phyloP scores from a whole-genome alignment of 1,140 invertebrate species.

The Riptortus pedestris region DNA sequence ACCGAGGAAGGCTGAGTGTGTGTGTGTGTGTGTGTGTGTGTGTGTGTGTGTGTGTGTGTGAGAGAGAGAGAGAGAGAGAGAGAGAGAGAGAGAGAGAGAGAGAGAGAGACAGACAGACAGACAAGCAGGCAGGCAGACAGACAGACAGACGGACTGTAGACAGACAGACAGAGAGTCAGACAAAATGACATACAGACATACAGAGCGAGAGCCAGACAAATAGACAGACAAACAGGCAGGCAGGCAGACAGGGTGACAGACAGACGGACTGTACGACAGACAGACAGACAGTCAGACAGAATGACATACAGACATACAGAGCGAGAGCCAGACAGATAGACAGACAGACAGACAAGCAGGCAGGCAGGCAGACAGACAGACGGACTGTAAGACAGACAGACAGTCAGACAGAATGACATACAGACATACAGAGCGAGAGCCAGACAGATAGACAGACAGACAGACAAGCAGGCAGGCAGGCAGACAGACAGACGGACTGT shows the following conservation, averaged over 20 bases:
- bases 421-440: constrained; percentile 10
- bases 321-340: not conserved
- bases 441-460: not conserved
- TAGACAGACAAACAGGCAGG: too few species aligned
- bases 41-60: constrained; percentile 18
- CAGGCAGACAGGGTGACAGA: too few species aligned
- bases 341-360: too few species aligned
- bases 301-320: too few species aligned
- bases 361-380: too few species aligned
- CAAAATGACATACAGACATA: not conserved
- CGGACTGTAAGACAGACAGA: constrained; percentile 24
- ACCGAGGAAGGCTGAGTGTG: not conserved
- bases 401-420: constrained; percentile 24
- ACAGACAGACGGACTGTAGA: not conserved
- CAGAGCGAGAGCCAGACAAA: too few species aligned
- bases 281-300: too few species aligned
- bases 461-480: too few species aligned
- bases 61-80: constrained; percentile 3
- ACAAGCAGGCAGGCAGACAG: too few species aligned
- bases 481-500: constrained; percentile 10
- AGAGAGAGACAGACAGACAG: constrained; percentile 20
- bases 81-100: constrained; percentile 27
- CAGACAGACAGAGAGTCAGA: not conserved
- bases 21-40: constrained; percentile 22
- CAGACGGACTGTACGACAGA: too few species aligned